Base-by-base conservation (phyloP, 2,113 vertebrate species). In the Boulengeromyrus knoepffleri region DNA sequence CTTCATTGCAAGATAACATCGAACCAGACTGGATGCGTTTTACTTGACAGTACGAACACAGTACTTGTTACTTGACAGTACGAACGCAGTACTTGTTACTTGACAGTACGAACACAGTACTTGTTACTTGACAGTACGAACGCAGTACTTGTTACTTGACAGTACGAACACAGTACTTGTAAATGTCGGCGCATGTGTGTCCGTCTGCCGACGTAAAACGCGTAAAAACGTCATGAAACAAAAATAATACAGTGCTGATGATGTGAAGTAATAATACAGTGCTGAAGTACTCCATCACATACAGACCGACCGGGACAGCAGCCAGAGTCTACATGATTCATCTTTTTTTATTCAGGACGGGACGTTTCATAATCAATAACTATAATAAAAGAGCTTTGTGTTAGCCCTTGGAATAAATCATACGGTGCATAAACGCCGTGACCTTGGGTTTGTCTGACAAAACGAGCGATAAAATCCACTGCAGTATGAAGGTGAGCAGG, bases 161-260 rank as follows among this genome's bases (percentile, higher is more conserved):
- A 77, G 70, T 39, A 39, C 15, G 70, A 39, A 17, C 3, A 1
- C 15, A 17, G 70, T 2, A 17, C 13, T 9, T 24, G 36, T 21
- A 39, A 15, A 88, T 39, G 50, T 42, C 31, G 17, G 36, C 92
- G 90, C 93, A 91, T 93, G n/a, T 49, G 91, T 91, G 91, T 93
- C 92, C 93, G 89, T 90, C 90, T 91, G 91, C 92, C 92, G 90
- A 91, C 91, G 27, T 49, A 42, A 84, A 52, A 19, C 21, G 2
- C 74, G 19, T 42, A 47, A 8, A 52, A n/a, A 56, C 84, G 31
- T 36, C 36, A 56, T 4, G 88, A 36, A 56, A 74, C 74, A 50
- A 89, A 36, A 39, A 9, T 89, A 31, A 83, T 24, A 52, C 24
- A 89, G 80, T 15, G n/a, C 52, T 47, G 80, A 89, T 85, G 80